Percentiles rank a stretch among this genome's conserved stretches.
These are phyloP conservation scores for Sebastes nivosus DNA, from an alignment of 2,797 vertebrate species.

Conservation along the genomic window DNA sequence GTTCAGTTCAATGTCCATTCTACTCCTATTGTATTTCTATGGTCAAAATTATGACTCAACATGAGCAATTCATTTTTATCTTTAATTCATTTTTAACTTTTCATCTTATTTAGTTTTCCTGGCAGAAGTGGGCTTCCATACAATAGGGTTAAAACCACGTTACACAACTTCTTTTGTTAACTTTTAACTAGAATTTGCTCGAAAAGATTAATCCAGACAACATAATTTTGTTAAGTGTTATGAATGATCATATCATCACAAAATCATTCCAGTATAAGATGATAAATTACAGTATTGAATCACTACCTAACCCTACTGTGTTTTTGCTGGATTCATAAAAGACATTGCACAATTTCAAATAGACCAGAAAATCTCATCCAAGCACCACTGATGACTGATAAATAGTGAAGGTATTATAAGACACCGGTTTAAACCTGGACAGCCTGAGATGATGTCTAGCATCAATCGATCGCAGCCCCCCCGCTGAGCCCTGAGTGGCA, in stretches of 20 bases:
- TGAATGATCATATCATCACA: background rate
- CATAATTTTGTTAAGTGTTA: background rate
- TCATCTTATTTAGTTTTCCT: background rate
- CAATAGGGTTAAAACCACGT: no score
- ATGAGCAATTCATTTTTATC: background rate
- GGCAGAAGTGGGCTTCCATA: background rate
- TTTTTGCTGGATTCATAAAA: background rate
- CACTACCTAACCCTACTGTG: no score
- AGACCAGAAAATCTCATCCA: background rate
- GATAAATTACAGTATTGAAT: background rate
- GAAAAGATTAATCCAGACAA: background rate
- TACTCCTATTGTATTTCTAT: no score
- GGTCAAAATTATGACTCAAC: no score
- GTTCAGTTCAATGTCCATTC: no score
- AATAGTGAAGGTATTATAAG: background rate
- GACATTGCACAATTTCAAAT: background rate
- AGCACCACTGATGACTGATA: background rate
- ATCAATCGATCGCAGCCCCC: constrained; percentile 28
- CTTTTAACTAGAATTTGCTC: background rate
- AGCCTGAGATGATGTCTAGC: background rate
- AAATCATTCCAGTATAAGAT: background rate
- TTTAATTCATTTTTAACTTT: background rate
- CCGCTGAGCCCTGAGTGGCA: constrained; percentile 44
- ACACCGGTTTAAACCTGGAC: background rate
- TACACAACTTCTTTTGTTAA: background rate